These are phyloP conservation scores for Eledone cirrhosa DNA, from an alignment of 2,888 invertebrate species.

Conservation along the genomic window DNA sequence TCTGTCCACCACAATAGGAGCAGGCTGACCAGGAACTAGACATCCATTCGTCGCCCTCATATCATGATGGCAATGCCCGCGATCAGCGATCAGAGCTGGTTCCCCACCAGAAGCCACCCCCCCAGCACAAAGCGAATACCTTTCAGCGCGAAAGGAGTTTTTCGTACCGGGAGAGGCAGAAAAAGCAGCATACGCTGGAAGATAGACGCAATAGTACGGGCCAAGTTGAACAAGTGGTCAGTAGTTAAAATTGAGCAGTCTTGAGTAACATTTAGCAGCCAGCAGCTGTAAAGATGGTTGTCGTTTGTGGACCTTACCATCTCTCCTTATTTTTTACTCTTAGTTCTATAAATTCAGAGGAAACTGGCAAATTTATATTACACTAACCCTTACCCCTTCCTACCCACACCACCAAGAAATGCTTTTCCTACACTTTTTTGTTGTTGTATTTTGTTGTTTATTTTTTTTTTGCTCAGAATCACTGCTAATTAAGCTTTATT, in stretches of 20 bases:
- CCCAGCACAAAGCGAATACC: constrained; percentile 39
- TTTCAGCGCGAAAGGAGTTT: constrained; percentile 48
- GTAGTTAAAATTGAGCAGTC: constrained; percentile 36
- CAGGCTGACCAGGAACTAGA: constrained; percentile 36
- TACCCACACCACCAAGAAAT: too few relatives aligned
- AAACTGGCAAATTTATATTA: too few relatives aligned
- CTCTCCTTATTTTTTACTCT: too few relatives aligned
- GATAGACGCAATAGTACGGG: constrained; percentile 62
- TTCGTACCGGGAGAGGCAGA: constrained; percentile 58
- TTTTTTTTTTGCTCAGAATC: too few relatives aligned
- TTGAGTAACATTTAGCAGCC: too few relatives aligned
- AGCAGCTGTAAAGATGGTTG: too few relatives aligned
- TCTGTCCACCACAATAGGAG: constrained; percentile 26
- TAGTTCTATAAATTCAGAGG: too few relatives aligned
- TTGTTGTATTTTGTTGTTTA: too few relatives aligned
- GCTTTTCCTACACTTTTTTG: too few relatives aligned
- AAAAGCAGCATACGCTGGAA: constrained; percentile 67
- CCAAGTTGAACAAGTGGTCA: constrained; percentile 59
- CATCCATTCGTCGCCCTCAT: constrained; percentile 31
- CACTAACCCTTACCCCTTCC: too few relatives aligned
- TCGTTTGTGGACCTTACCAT: too few relatives aligned
- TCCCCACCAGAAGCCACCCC: constrained; percentile 32
- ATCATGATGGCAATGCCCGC: constrained; percentile 35
- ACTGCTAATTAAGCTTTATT: too few relatives aligned
- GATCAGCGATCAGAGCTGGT: constrained; percentile 33